Conservation (phyloP, 2,888 invertebrate species). For the Heliconius aoede region DNA sequence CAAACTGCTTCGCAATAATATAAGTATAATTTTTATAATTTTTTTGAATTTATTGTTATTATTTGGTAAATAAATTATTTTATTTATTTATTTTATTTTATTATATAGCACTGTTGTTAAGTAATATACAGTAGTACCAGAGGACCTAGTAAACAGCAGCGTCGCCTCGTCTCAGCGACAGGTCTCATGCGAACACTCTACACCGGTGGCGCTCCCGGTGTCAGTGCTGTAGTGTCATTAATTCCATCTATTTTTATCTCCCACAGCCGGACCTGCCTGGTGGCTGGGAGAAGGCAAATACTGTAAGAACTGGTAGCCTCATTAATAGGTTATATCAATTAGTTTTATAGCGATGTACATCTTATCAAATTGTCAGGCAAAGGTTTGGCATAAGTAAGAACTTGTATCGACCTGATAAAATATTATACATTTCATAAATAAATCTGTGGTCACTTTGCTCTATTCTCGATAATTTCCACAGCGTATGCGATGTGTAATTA, state of each 20-base stretch:
- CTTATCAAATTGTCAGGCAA: conserved; percentile 5
- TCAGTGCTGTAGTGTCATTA: background rate
- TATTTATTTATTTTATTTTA: too few relatives aligned
- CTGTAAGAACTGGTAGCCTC: conserved; percentile 14
- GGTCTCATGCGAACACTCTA: conserved; percentile 26
- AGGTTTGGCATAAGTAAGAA: background rate
- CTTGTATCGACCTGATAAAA: background rate
- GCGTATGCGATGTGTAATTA: too few relatives aligned
- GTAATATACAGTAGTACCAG: background rate
- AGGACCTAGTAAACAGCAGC: background rate
- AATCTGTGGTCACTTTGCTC: too few relatives aligned
- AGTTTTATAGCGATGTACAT: conserved; percentile 1
- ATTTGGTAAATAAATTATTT: too few relatives aligned
- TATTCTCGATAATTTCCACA: too few relatives aligned
- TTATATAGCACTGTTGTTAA: background rate
- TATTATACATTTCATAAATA: background rate
- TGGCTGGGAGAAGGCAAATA: background rate
- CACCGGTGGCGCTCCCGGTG: conserved; percentile 24
- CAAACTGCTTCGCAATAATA: too few relatives aligned
- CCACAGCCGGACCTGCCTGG: background rate
- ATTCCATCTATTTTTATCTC: conserved; percentile 30
- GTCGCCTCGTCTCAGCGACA: conserved; percentile 10
- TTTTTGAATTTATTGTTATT: too few relatives aligned
- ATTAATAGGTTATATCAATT: conserved; percentile 13
- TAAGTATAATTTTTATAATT: too few relatives aligned